These are phyloP conservation scores for Pyrrhosoma nymphula DNA, from an alignment of 2,888 invertebrate species.

Conservation along the genomic window DNA sequence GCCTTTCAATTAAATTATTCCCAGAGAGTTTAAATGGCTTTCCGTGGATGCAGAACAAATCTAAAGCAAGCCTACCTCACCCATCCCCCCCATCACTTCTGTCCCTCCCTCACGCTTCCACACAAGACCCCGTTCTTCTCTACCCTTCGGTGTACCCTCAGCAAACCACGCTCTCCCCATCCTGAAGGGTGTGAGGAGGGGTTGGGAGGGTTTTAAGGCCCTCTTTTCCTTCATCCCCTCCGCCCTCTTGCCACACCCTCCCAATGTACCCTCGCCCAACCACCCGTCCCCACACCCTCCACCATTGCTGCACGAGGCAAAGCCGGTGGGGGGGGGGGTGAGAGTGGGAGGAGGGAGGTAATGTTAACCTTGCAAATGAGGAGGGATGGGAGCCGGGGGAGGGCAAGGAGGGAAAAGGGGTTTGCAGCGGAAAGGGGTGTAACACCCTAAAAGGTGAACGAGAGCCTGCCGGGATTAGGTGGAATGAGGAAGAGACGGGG, in stretches of 20 bases:
- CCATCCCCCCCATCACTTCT: background rate
- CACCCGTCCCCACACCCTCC: background rate
- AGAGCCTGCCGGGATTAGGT: background rate
- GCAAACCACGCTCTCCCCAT: background rate
- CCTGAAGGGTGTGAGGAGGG: background rate
- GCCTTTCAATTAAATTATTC: slow-evolving; percentile 52
- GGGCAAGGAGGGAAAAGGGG: background rate
- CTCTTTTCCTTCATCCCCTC: background rate
- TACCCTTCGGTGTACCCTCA: background rate
- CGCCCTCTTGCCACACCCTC: background rate
- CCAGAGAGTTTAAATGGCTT: slow-evolving; percentile 50
- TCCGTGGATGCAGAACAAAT: slow-evolving; percentile 48
- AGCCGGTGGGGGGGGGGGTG: background rate
- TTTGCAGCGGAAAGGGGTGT: background rate
- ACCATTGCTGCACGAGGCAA: background rate
- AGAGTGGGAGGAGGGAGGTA: background rate
- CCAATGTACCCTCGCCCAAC: background rate
- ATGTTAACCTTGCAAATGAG: slow-evolving; percentile 31
- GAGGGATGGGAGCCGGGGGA: background rate
- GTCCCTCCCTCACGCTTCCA: background rate
- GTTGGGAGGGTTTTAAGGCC: background rate
- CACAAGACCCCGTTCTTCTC: background rate
- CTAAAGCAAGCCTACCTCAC: background rate
- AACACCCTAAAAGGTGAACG: background rate
- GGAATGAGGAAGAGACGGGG: background rate